Percentiles rank a stretch among this genome's conserved stretches.
These are phyloP conservation scores for Seriola rivoliana DNA, from an alignment of 2,113 vertebrate genomes.

Conservation along the genomic window DNA sequence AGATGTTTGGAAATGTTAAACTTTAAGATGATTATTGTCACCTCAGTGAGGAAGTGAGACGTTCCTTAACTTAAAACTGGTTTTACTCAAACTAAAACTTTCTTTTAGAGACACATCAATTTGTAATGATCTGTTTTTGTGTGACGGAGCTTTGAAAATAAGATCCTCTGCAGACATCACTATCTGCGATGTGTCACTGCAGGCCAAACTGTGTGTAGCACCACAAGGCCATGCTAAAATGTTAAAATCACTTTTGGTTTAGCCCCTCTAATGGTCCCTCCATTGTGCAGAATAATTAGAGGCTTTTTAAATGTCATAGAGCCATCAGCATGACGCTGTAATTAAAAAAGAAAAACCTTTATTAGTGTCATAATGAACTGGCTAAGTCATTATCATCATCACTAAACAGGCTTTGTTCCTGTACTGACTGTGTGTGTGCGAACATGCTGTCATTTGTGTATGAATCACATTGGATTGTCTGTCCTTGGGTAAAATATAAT, in stretches of 20 bases:
- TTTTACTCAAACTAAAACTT: background rate
- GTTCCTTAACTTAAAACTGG: too few species aligned
- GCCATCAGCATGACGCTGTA: conserved; percentile 65
- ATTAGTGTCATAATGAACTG: conserved; percentile 71
- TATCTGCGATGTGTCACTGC: conserved; percentile 29
- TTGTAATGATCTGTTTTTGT: conserved; percentile 6
- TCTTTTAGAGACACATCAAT: conserved; percentile 15
- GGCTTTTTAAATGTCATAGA: conserved; percentile 76
- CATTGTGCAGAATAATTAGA: conserved; percentile 69
- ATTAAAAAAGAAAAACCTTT: conserved; percentile 74
- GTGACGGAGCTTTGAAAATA: conserved; percentile 13
- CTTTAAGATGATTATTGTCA: background rate
- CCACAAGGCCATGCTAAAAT: conserved; percentile 34
- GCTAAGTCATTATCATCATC: conserved; percentile 62
- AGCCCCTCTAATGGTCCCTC: conserved; percentile 52
- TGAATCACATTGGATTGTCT: conserved; percentile 49
- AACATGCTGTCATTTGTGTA: conserved; percentile 58
- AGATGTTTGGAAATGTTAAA: background rate
- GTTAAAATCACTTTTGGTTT: conserved; percentile 55
- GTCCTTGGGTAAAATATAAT: conserved; percentile 59
- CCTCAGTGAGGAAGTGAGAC: background rate
- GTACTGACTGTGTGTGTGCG: conserved; percentile 13
- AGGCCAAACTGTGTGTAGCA: conserved; percentile 50
- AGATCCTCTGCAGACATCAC: background rate
- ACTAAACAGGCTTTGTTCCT: conserved; percentile 54